Evolutionary conservation across 2,113 vertebrate genomes (phyloP).

Genomic region (Pseudorectes ferrugineus): DNA sequence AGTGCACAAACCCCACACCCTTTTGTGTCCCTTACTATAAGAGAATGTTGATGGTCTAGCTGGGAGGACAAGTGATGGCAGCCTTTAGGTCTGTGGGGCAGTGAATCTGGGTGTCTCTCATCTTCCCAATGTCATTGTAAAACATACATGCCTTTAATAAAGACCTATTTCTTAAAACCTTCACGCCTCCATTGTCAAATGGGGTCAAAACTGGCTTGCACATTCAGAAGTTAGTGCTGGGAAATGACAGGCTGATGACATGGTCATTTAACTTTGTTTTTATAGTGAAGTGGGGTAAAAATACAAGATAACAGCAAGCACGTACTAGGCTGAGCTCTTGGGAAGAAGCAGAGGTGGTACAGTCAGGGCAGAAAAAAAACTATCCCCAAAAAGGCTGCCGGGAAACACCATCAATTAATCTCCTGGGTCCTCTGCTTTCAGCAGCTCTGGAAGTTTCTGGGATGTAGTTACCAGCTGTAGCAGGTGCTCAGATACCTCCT

Average conservation of each 20-base stretch:
- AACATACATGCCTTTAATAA: neutral
- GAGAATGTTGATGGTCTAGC: neutral
- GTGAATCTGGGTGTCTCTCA: neutral
- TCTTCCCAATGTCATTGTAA: accelerated
- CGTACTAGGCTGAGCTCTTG: neutral
- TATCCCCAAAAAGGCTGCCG: neutral
- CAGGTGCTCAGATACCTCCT: neutral
- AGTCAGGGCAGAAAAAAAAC: neutral
- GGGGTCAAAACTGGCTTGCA: neutral
- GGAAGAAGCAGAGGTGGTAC: neutral
- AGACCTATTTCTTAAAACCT: neutral
- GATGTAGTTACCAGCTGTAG: neutral
- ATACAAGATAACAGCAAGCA: neutral
- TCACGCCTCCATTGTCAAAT: neutral
- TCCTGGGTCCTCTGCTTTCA: neutral
- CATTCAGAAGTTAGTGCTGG: neutral
- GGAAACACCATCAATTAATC: neutral
- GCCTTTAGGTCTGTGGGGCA: neutral
- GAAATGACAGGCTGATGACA: neutral
- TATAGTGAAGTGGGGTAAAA: neutral
- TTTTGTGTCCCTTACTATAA: neutral
- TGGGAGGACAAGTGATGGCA: neutral
- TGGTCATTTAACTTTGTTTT: neutral
- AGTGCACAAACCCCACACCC: neutral
- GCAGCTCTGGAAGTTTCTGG: neutral